Evolutionary conservation across 2,797 vertebrate genomes (phyloP), one percentile per base, ranked within the genome.

Genomic region (Crenichthys baileyi): DNA sequence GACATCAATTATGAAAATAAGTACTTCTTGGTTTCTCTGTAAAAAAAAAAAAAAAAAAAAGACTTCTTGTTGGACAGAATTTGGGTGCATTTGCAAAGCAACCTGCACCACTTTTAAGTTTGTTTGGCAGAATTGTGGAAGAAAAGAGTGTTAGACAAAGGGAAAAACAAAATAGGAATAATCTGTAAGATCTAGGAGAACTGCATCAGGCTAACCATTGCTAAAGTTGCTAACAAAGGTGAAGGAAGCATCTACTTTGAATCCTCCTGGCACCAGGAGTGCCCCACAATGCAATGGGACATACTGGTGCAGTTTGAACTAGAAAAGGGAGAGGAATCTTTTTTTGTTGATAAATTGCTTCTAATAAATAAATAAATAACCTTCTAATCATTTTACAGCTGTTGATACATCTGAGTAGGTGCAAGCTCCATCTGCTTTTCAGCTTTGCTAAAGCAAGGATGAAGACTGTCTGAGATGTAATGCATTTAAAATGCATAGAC

Each of bases 331-430:
- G 86, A 58, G 70, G 78, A 76, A 87, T 86, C 87, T 79, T 77
- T 70, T 80, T 60, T 80, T 85, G 71, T 67, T 51, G 82, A 82
- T 85, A 55, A 76, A 77, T 78, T 80, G 76, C 80, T 70, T 53
- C 83, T 74, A 77, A 77, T 89, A 88, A 65, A 77, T 89, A 88
- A 65, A n/a, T n/a, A n/a, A 36, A 36, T 36, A 36, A 88, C 85
- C 83, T 88, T 85, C 74, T 82, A 76, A 85, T 89, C 67, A 79
- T 80, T 68, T 63, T 83, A 78, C 90, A 92, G 88, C 87, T 91
- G 90, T 82, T 86, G 87, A 63, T 80, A 50, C 77, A 81, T 75
- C 72, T 46, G 81, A 1, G 75, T 79, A 1, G 61, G 83, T 56
- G 76, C 70, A 68, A 86, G 84, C 86, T 80, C 89, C 83, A 84